phyloP scores from a whole-genome alignment of 2,888 invertebrate species.

The Pseudococcus jackbeardsleyi region DNA sequence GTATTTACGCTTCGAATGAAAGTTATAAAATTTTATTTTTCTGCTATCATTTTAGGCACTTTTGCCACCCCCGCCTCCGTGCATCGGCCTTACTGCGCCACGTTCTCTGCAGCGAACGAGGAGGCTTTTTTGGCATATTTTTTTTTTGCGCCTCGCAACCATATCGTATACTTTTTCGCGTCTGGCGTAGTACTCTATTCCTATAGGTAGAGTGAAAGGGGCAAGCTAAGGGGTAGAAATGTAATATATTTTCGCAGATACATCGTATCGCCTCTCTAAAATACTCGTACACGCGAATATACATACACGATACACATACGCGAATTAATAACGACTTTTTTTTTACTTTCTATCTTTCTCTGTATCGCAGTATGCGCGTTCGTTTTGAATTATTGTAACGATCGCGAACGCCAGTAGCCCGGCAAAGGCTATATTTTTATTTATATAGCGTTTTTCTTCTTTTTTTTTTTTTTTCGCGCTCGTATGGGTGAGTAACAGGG shows the following conservation, averaged over 20 bases:
- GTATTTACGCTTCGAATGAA: constrained; percentile 37
- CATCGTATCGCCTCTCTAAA: neutral
- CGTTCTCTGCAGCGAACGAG: neutral
- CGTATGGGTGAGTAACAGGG: neutral
- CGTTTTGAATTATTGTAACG: constrained; percentile 47
- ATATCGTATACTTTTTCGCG: neutral
- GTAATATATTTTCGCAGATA: neutral
- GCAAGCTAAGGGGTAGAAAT: neutral
- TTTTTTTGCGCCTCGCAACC: neutral
- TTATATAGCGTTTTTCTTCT: constrained; percentile 24
- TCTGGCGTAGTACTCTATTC: neutral
- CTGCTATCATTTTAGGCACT: constrained; percentile 36
- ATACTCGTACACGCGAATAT: neutral
- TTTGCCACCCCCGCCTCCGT: neutral
- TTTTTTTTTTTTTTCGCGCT: neutral
- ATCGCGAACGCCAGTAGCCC: neutral
- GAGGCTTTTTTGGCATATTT: constrained; percentile 1
- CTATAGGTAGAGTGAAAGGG: neutral
- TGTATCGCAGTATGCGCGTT: constrained; percentile 1
- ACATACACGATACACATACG: neutral
- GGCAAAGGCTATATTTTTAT: constrained; percentile 19
- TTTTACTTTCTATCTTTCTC: neutral
- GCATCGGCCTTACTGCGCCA: neutral
- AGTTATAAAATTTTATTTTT: constrained; percentile 54
- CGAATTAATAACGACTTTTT: constrained; percentile 50